A percentile compares a stretch with the other conserved stretches of the same genome.
phyloP scores from a whole-genome alignment of 2,888 invertebrate genomes.

The Opisthograptis luteolata region DNA sequence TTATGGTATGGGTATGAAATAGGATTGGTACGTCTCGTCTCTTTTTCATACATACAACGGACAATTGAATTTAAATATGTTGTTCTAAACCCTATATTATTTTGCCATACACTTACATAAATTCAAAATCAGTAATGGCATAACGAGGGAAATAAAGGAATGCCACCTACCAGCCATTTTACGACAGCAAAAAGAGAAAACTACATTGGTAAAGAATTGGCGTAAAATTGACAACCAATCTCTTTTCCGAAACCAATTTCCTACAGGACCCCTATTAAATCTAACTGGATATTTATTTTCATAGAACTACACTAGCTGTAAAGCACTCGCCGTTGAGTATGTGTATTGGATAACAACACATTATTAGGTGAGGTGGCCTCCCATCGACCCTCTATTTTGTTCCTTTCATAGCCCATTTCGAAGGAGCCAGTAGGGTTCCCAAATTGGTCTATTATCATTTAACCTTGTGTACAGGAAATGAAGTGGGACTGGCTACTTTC shows the following conservation, averaged over 20 bases:
- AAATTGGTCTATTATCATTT: slow-evolving; percentile 43
- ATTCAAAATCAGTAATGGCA: no score
- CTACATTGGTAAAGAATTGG: no score
- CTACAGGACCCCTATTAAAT: neutral
- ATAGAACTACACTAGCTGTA: slow-evolving; percentile 2
- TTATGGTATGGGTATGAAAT: no score
- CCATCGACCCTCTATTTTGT: slow-evolving; percentile 29
- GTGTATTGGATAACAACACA: slow-evolving; percentile 29
- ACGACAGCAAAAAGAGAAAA: no score
- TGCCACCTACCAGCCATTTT: no score
- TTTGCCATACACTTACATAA: no score
- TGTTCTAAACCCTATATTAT: no score
- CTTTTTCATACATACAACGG: no score
- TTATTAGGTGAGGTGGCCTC: slow-evolving; percentile 32
- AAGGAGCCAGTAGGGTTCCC: slow-evolving; percentile 31
- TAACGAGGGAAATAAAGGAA: no score
- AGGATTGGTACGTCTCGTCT: no score
- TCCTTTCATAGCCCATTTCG: slow-evolving; percentile 37
- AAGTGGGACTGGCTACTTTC: slow-evolving; percentile 26
- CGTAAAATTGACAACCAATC: slow-evolving; percentile 6
- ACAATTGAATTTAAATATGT: no score
- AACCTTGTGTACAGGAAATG: slow-evolving; percentile 36
- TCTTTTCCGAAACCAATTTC: slow-evolving; percentile 1
- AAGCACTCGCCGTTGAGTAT: slow-evolving; percentile 8
- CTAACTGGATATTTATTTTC: neutral